These are phyloP conservation scores for Halcyon chelicuti DNA, from an alignment of 2,797 vertebrate genomes.

Conservation along the genomic window DNA sequence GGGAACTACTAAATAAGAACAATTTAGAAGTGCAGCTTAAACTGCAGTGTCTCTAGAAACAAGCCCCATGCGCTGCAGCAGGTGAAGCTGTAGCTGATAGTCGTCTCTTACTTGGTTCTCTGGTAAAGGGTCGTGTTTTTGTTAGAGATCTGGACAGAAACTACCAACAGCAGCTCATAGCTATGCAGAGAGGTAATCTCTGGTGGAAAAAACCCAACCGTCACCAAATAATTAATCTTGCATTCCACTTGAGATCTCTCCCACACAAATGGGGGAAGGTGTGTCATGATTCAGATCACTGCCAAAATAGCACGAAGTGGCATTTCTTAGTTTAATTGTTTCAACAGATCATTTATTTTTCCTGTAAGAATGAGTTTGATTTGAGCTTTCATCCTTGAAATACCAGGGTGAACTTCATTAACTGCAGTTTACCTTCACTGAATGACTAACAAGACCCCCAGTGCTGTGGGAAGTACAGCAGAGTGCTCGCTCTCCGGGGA, in stretches of 20 bases:
- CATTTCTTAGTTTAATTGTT: conserved; percentile 44
- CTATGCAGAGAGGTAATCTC: conserved; percentile 15
- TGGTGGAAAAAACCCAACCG: neutral
- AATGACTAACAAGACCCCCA: neutral
- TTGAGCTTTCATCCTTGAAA: conserved; percentile 19
- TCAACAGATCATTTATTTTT: conserved; percentile 17
- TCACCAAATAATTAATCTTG: conserved; percentile 36
- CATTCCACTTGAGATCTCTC: conserved; percentile 51
- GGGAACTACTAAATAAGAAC: neutral
- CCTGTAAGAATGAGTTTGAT: neutral
- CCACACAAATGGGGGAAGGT: conserved; percentile 54
- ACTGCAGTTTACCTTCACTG: neutral
- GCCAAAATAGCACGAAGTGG: conserved; percentile 18
- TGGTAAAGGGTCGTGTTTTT: neutral
- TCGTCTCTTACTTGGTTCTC: neutral
- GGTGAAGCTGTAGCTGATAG: neutral
- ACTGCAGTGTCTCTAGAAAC: neutral
- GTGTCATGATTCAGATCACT: conserved; percentile 38
- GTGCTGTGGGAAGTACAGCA: neutral
- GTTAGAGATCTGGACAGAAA: neutral
- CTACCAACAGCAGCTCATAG: conserved; percentile 7
- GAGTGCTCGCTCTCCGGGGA: neutral
- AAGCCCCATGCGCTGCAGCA: neutral
- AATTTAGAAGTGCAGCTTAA: neutral
- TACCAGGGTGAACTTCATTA: neutral